Evolutionary conservation across 30 jellyfish, hydroid and myxozoan genomes (phyloP), one percentile per base, ranked within the genome.

Genomic region (Clytia hemisphaerica): DNA sequence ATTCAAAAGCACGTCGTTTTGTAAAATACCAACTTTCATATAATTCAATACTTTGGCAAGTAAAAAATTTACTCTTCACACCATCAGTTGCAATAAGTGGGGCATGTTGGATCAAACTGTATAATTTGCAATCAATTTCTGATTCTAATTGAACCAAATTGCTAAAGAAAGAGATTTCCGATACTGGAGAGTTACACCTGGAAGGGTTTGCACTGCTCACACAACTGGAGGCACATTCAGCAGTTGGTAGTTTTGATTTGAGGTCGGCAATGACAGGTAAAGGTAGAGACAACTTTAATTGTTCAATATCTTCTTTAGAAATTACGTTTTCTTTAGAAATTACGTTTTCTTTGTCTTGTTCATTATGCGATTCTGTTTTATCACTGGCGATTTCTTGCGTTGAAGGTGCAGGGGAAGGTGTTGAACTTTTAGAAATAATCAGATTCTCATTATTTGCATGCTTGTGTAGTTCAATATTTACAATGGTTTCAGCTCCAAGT

Each of bases 1-100:
- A 81, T 55, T 89, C 98, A 3, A 84, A 21, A n/a, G 98, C 98
- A 53, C 98, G 37, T 2, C 98, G 88, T 60, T 89, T 89, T 25
- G 93, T 75, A 37, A 74, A 71, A 16, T 94, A 75, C 98, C 98
- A 89, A 24, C 76, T 22, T 27, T 46, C 54, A 67, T 75, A 89
- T 47, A 74, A 79, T 12, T 89, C 79, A 16, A 69, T 4, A n/a
- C 93, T 50, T 42, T 37, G 55, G 6, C 93, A 93, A 45, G 95
- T 42, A 45, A 73, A 89, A 37, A 57, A 85, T 38, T 22, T 59
- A 19, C 50, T 57, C 37, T 72, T 40, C 67, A 47, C 30, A 31
- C 72, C 85, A 36, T 75, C 44, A 6, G 27, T 25, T 19, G 62
- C 33, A 34, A 80, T 24, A 35, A 81, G 50, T 10, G 98, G 95